Evolutionary conservation across 2,888 invertebrate species (phyloP), one percentile per base, ranked within the genome.

Genomic region (Drosophila testacea): DNA sequence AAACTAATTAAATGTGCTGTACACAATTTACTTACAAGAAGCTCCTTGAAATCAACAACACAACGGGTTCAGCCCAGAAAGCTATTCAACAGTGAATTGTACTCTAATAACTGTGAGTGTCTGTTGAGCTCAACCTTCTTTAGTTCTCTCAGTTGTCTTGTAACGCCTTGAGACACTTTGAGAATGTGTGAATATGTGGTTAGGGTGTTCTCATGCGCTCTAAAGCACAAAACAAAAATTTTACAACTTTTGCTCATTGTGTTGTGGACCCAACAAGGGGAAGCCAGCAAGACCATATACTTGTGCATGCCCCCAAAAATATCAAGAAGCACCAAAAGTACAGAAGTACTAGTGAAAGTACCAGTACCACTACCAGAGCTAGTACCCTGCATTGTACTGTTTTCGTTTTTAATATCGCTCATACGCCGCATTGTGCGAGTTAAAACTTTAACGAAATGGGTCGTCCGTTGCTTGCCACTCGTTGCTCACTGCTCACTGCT

Each of bases 1-100:
- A 79, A 78, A 69, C 77, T 74, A 81, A 85, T 85, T 83, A 81
- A 85, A 74, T 73, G 71, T 69, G 73, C 63, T 79, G 62, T 68
- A 59, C 67, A 77, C 71, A 79, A 59, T 69, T 64, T 54, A 72
- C 66, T 83, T 69, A 64, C 57, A 50, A 22, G 44, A 47, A 52
- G 32, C 39, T 59, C 46, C 44, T 55, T 72, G 47, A 65, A 59
- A 54, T 51, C 57, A 50, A 42, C 11, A 30, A 27, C 28, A 69
- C 47, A 50, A 64, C 39, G 39, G 22, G 9, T 32, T 13, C 44
- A 7, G 42, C 50, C 60, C 61, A 16, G 39, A 59, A 62, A 47
- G 16, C 39, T 47, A 52, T 59, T 11, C 42, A 66, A 51, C 44
- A 59, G 63, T 46, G 48, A 65, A 63, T 66, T 64, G 64, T 68